A percentile compares a stretch with the other conserved stretches of the same genome.
These are phyloP conservation scores for Rhogogaster chlorosoma DNA, from an alignment of 2,888 invertebrate genomes.

Conservation along the genomic window DNA sequence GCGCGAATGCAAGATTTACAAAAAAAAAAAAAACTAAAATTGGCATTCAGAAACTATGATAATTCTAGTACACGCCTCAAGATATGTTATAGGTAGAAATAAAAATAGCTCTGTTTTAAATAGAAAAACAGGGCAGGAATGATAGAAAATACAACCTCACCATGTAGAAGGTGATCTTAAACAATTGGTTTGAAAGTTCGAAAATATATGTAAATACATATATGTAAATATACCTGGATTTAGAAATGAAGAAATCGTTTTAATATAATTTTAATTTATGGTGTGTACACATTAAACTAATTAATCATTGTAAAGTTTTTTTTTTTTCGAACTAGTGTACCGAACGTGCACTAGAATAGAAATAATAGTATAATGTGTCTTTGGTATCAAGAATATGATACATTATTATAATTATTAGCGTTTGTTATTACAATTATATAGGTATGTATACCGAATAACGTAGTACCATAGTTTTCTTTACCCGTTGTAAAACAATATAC, in stretches of 20 bases:
- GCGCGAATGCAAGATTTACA: background rate
- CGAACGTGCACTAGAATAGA: slow-evolving; percentile 28
- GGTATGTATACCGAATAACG: background rate
- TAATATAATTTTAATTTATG: slow-evolving; percentile 19
- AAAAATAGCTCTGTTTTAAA: background rate
- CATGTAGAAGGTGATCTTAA: background rate
- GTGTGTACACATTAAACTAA: background rate
- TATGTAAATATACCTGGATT: background rate
- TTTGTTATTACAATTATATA: slow-evolving; percentile 8
- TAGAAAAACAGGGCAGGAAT: background rate
- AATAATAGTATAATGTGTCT: slow-evolving; percentile 30
- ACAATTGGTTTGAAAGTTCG: background rate
- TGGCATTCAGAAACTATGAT: background rate
- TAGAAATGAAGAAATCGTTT: background rate
- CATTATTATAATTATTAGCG: slow-evolving; percentile 16
- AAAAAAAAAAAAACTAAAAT: background rate
- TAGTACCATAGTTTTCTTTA: background rate
- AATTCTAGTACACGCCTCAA: background rate
- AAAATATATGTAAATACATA: background rate
- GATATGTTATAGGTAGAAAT: background rate
- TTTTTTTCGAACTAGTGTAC: slow-evolving; percentile 16
- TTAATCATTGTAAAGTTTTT: slow-evolving; percentile 10
- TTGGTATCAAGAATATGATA: slow-evolving; percentile 45
- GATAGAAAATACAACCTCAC: background rate
- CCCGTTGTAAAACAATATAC: slow-evolving; percentile 24